Conservation (phyloP, 2,888 invertebrate species). For the Pristionchus mayeri region DNA sequence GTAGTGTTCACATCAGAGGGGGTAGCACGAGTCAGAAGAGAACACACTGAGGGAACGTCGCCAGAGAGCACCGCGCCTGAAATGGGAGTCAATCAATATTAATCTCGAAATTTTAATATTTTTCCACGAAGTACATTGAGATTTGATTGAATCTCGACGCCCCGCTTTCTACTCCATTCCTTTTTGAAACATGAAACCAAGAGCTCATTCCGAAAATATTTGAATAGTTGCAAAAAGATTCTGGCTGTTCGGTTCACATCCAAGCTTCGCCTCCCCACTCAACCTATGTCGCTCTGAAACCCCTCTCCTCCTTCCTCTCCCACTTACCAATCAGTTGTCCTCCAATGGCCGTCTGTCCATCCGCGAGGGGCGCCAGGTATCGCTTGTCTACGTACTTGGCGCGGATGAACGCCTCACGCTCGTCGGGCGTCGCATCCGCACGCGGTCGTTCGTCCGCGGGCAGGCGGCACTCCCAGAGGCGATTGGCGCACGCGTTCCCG, state of each 20-base stretch:
- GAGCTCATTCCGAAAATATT: too few species aligned
- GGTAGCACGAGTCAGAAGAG: constrained; percentile 78
- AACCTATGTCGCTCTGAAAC: too few species aligned
- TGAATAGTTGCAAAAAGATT: too few species aligned
- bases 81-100: too few species aligned
- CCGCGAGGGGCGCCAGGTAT: constrained; percentile 81
- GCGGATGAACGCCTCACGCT: constrained; percentile 89
- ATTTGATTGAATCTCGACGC: too few species aligned
- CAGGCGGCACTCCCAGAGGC: constrained; percentile 55
- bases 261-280: too few species aligned
- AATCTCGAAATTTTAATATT: too few species aligned
- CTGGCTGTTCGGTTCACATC: too few species aligned
- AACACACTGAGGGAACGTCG: constrained; percentile 77
- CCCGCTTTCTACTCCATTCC: too few species aligned
- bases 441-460: constrained; percentile 85
- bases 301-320: not conserved
- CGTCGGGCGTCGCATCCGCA: constrained; percentile 53
- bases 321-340: not conserved
- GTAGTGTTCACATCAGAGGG: constrained; percentile 85
- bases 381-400: constrained; percentile 93
- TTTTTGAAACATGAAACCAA: too few species aligned
- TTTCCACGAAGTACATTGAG: too few species aligned
- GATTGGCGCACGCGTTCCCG: constrained; percentile 72
- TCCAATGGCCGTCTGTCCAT: not conserved
- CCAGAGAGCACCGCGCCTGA: constrained; percentile 81